phyloP scores from a whole-genome alignment of 1,140 invertebrate genomes.

The Galleria mellonella region DNA sequence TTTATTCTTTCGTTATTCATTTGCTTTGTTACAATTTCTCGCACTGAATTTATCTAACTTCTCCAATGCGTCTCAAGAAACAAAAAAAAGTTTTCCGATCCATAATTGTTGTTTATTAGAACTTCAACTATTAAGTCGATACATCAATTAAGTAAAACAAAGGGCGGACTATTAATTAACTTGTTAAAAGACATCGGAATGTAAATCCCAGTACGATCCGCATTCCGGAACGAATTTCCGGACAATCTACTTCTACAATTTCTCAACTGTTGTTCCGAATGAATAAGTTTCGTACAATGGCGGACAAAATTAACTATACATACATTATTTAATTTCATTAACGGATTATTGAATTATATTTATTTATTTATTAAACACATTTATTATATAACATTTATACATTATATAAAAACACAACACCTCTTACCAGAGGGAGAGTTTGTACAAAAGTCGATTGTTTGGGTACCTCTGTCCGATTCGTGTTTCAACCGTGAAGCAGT shows the following conservation, averaged over 20 bases:
- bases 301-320: neutral
- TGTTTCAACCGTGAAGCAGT: too few relatives aligned
- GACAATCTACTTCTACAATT: neutral
- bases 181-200: neutral
- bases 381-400: too few relatives aligned
- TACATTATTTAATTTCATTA: neutral
- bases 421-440: too few relatives aligned
- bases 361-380: too few relatives aligned
- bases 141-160: neutral
- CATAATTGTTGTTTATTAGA: too few relatives aligned
- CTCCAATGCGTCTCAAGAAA: too few relatives aligned
- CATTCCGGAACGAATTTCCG: slow-evolving; percentile 4
- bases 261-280: neutral
- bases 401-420: too few relatives aligned
- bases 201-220: neutral
- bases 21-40: neutral
- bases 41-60: neutral
- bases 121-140: neutral
- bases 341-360: neutral
- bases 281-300: slow-evolving; percentile 8
- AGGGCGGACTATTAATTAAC: neutral
- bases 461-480: too few relatives aligned
- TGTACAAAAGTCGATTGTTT: too few relatives aligned
- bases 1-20: too few relatives aligned
- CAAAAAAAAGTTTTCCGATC: too few relatives aligned